Evolutionary conservation across 2,797 vertebrate species (phyloP).

Genomic region (Xerus rutilus): DNA sequence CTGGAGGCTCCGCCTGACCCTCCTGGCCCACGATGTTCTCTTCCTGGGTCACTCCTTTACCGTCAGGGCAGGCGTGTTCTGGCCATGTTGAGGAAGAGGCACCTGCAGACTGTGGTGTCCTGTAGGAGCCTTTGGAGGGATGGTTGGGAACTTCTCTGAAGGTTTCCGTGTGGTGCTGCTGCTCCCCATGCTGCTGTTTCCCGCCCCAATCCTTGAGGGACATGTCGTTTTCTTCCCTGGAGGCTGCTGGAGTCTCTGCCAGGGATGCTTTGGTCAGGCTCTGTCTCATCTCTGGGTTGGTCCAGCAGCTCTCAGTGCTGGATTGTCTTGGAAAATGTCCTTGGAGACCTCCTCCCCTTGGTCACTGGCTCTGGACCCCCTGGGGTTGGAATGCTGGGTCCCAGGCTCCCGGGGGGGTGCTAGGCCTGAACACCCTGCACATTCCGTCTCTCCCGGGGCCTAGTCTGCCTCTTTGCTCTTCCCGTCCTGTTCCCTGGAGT

Average conservation of each 20-base stretch:
- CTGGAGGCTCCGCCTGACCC: neutral
- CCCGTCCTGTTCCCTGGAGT: neutral
- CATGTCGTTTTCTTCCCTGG: neutral
- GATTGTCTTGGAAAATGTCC: neutral
- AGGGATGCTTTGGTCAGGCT: neutral
- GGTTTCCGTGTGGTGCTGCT: too few relatives aligned
- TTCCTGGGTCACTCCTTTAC: neutral
- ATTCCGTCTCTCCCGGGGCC: neutral
- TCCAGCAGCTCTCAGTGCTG: neutral
- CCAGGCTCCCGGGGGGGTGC: too few relatives aligned
- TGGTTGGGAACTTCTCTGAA: too few relatives aligned
- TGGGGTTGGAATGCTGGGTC: neutral
- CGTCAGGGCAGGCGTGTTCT: neutral
- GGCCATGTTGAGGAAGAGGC: neutral
- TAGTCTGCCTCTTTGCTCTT: neutral
- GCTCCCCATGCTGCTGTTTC: neutral
- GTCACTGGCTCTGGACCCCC: neutral
- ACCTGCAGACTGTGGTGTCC: neutral
- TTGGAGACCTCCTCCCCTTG: neutral
- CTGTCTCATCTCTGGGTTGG: neutral
- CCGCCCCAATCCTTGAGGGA: neutral
- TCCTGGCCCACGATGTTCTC: neutral
- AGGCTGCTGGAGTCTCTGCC: neutral
- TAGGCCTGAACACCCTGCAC: neutral
- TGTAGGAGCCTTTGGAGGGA: neutral